Conservation (phyloP, 2,113 vertebrate species). For the Perca flavescens region DNA sequence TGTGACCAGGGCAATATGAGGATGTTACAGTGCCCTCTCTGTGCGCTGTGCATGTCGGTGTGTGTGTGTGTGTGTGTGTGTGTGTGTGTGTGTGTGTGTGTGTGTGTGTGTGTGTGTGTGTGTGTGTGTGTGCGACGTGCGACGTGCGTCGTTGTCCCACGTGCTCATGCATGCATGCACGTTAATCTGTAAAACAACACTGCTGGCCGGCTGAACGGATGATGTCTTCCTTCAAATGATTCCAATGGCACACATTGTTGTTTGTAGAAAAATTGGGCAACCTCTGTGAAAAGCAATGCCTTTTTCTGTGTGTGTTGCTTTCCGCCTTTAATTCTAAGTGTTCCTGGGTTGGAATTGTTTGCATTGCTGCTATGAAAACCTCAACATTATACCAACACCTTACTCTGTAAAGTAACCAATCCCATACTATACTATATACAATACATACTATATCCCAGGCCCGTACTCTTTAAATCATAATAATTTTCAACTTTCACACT, state of each 20-base stretch:
- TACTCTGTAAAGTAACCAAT: too few species aligned
- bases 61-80: background rate
- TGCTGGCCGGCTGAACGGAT: slow-evolving; percentile 27
- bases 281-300: background rate
- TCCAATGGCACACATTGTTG: background rate
- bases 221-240: slow-evolving; percentile 5
- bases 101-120: slow-evolving; percentile 4
- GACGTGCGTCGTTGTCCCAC: background rate
- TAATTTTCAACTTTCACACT: too few species aligned
- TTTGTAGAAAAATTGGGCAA: background rate
- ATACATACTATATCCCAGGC: too few species aligned
- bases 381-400: too few species aligned
- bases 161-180: slow-evolving; percentile 35
- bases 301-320: background rate
- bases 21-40: slow-evolving; percentile 16
- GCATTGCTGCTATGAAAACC: background rate
- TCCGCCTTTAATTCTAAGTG: background rate
- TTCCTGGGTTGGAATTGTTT: background rate
- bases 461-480: too few species aligned
- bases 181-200: slow-evolving; percentile 25
- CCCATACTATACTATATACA: too few species aligned
- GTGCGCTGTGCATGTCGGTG: background rate
- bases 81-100: background rate
- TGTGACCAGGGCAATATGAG: slow-evolving; percentile 51
- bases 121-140: background rate